Evolutionary conservation across 2,797 vertebrate species (phyloP).

Genomic region (Hybognathus amarus): DNA sequence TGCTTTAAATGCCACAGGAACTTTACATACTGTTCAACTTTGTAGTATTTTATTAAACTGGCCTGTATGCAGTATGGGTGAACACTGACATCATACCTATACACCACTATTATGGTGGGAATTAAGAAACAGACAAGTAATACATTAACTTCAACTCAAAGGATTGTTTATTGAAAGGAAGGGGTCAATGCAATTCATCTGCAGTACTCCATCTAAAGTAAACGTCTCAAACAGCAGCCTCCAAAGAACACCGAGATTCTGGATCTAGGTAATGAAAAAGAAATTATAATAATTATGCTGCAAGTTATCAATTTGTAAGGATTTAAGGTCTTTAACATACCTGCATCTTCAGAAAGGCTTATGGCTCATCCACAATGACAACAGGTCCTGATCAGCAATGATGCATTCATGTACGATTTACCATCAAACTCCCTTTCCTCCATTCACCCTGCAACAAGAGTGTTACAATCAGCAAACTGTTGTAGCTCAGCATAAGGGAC

Average conservation of each 20-base stretch:
- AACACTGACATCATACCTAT: neutral
- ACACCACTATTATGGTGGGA: neutral
- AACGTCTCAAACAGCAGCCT: neutral
- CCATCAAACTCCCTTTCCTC: neutral
- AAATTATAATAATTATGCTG: neutral
- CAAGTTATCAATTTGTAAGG: neutral
- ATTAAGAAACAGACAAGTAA: neutral
- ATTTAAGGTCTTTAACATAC: neutral
- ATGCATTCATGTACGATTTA: neutral
- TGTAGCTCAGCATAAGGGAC: conserved; percentile 26
- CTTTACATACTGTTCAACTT: too few relatives aligned
- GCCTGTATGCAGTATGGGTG: neutral
- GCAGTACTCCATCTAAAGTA: conserved; percentile 7
- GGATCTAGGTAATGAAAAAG: neutral
- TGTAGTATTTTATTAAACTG: too few relatives aligned
- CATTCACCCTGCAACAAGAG: conserved; percentile 78
- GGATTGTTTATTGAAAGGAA: neutral
- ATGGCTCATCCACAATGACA: conserved; percentile 37
- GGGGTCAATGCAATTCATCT: neutral
- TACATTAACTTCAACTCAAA: neutral
- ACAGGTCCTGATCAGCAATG: conserved; percentile 36
- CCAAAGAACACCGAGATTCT: neutral
- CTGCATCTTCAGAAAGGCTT: neutral
- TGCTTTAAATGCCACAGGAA: neutral
- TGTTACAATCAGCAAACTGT: conserved; percentile 60